A percentile compares a stretch with the other conserved stretches of the same genome.
These are phyloP conservation scores for Rhingia campestris DNA, from an alignment of 2,888 invertebrate genomes.

Conservation along the genomic window DNA sequence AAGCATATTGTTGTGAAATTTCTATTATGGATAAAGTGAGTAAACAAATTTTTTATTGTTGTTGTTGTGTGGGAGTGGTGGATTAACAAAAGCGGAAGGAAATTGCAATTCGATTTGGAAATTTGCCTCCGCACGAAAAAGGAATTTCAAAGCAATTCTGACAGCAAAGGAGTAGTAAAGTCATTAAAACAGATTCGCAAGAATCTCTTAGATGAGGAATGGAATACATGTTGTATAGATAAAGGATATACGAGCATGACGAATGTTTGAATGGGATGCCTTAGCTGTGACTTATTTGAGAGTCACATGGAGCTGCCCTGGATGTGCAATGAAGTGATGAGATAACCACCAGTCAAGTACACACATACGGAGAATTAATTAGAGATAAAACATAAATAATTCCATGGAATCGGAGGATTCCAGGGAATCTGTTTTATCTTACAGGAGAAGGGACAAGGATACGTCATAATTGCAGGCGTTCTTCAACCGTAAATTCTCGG, in stretches of 20 bases:
- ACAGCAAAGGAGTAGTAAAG: not conserved
- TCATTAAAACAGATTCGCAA: constrained; percentile 41
- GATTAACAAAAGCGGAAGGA: constrained; percentile 54
- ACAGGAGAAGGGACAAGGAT: no score
- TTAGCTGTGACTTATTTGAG: not conserved
- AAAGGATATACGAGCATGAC: constrained; percentile 5
- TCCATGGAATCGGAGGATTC: no score
- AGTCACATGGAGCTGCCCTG: no score
- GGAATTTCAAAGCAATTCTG: constrained; percentile 21
- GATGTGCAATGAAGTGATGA: no score
- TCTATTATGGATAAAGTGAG: constrained; percentile 49
- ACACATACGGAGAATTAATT: no score
- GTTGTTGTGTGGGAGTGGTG: constrained; percentile 26
- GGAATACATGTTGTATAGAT: not conserved
- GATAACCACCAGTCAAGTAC: no score
- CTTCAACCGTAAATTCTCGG: no score
- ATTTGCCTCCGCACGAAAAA: constrained; percentile 12
- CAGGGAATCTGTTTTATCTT: no score
- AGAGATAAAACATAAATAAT: no score
- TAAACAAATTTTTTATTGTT: constrained; percentile 51
- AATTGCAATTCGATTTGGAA: constrained; percentile 57
- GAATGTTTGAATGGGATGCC: constrained; percentile 8
- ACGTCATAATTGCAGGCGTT: no score
- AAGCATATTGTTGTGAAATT: constrained; percentile 43
- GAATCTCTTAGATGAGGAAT: constrained; percentile 13